Base-by-base conservation (phyloP, 2,113 vertebrate genomes). In the Carlito syrichta region DNA sequence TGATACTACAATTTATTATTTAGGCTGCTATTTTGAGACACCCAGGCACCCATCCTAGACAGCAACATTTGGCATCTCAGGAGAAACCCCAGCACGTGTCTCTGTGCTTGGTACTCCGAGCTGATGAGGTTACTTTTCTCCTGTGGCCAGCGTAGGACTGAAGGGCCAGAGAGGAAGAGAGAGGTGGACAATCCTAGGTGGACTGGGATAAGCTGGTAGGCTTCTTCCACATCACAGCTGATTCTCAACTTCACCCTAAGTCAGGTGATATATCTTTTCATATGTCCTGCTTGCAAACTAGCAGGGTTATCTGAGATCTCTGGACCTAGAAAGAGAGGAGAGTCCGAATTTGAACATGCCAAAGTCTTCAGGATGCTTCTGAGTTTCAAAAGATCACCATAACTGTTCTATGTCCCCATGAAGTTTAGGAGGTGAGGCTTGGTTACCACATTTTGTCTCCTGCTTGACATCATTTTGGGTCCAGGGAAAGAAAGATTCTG, bases 21-120 rank as follows among this genome's bases (percentile, higher is more conserved):
- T 13, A 40, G 43, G 27, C 11, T 32, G 20, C 8, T 5, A 8
- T 71, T 32, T 30, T 20, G 14, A 73, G 25, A 13, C 1, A 13
- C 1, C 5, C 9, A 8, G 40, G 35, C 10, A 4, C 40, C 85
- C 38, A 8, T 32, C 68, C 12, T 14, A 22, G 38, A 25, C 19
- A 2, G 68, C 8, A 9, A 22, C 27, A 20, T 8, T 43, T 35
- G 4, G 38, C 6, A 0, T 43, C 52, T 22, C 0, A 1, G 38
- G 52, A 17, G 35, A 81, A 22, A 19, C 4, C 17, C 50, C 35
- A 16, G 54, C 25, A 45, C 54, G 6, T 1, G 23, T 40, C 62
- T 25, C 43, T 25, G 6, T 7, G 35, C 20, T 9, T n/a, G 20
- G 11, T 48, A 19, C 3, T 32, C 82, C 5, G 12, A 66, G 60